These are phyloP conservation scores for Trachurus trachurus DNA, from an alignment of 2,797 vertebrate species.

Conservation along the genomic window DNA sequence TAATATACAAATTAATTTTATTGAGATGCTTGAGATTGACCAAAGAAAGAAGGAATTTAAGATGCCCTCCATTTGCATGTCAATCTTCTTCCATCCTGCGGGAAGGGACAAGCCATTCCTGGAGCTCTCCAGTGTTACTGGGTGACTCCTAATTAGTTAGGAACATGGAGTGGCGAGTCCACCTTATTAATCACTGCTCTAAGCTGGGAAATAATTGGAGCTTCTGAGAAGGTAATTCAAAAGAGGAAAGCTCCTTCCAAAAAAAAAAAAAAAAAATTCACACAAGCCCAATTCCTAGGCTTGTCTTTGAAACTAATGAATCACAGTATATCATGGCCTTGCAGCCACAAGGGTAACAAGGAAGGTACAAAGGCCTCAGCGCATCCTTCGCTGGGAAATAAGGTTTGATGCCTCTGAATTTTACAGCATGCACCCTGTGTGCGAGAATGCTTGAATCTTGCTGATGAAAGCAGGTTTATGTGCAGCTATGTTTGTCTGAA, in stretches of 20 bases:
- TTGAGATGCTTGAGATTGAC: not conserved
- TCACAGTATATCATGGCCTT: constrained; percentile 68
- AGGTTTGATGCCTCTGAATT: constrained; percentile 44
- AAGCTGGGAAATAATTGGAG: constrained; percentile 84
- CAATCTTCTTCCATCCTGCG: constrained; percentile 39
- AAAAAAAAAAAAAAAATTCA: constrained; percentile 52
- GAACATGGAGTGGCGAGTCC: constrained; percentile 57
- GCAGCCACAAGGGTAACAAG: constrained; percentile 61
- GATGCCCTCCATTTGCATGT: not conserved
- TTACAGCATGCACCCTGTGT: constrained; percentile 27
- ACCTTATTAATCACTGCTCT: constrained; percentile 82
- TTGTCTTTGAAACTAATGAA: constrained; percentile 81
- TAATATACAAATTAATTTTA: not conserved
- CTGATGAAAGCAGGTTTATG: constrained; percentile 43
- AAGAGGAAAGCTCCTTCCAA: constrained; percentile 63
- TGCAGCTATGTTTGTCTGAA: constrained; percentile 18
- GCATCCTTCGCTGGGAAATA: constrained; percentile 51
- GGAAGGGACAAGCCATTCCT: constrained; percentile 38
- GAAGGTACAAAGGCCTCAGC: constrained; percentile 64
- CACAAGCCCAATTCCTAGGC: constrained; percentile 66
- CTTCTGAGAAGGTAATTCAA: constrained; percentile 77
- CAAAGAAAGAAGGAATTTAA: not conserved
- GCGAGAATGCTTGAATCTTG: constrained; percentile 23
- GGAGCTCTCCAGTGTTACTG: constrained; percentile 52
- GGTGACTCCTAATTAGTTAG: constrained; percentile 72